These are phyloP conservation scores for Onthophagus sagittarius DNA, from an alignment of 2,888 invertebrate genomes.

Conservation along the genomic window DNA sequence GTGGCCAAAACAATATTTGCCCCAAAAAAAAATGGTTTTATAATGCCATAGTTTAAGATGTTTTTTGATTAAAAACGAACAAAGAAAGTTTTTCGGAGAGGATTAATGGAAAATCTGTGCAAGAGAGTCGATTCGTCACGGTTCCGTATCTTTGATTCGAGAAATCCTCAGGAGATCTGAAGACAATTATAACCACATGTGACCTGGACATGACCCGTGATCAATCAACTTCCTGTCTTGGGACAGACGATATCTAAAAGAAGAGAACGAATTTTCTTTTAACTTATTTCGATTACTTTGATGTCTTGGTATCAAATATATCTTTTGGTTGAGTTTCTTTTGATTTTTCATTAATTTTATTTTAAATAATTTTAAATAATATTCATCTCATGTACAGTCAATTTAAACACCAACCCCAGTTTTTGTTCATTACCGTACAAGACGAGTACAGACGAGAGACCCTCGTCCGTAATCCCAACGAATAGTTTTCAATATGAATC, in stretches of 20 bases:
- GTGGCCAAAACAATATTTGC: not conserved
- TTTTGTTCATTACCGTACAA: constrained; percentile 34
- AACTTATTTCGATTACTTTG: not conserved
- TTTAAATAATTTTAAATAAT: no score
- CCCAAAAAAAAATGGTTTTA: not conserved
- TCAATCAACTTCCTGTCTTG: constrained; percentile 44
- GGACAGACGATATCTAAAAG: constrained; percentile 27
- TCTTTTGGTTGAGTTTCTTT: no score
- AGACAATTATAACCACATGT: constrained; percentile 51
- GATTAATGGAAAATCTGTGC: constrained; percentile 5
- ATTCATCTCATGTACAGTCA: constrained; percentile 33
- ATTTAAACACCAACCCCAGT: constrained; percentile 35
- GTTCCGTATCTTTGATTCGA: constrained; percentile 28
- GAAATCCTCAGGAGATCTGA: constrained; percentile 37
- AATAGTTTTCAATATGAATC: constrained; percentile 50
- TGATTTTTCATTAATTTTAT: no score
- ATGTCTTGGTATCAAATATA: not conserved
- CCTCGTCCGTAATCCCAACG: constrained; percentile 43
- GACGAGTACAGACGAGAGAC: no score
- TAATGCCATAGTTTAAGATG: not conserved
- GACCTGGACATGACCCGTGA: constrained; percentile 44
- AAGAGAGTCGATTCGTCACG: constrained; percentile 19
- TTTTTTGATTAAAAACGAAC: not conserved
- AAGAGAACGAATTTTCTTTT: not conserved
- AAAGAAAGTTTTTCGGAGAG: not conserved